Evolutionary conservation across 64 coral and sea anemone species (phyloP).

Genomic region (Porites lutea): DNA sequence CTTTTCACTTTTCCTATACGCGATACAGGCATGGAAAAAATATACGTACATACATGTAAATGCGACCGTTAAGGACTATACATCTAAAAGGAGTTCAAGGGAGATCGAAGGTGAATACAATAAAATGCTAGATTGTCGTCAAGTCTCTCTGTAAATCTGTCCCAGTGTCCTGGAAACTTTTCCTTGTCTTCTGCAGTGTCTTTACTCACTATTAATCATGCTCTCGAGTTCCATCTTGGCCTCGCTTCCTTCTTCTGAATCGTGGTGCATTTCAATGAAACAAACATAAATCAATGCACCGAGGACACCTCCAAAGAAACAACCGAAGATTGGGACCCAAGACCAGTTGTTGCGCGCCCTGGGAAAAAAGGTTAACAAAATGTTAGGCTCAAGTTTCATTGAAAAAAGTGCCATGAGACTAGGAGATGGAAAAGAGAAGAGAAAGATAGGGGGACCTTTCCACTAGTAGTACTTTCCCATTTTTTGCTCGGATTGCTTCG

Average conservation of each 20-base stretch:
- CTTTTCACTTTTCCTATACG: no score
- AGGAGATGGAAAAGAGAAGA: no score
- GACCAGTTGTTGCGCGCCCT: slow-evolving; percentile 75
- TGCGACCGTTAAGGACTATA: no score
- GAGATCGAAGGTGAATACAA: background rate
- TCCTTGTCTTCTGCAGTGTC: background rate
- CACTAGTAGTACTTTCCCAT: no score
- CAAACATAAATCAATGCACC: slow-evolving; percentile 70
- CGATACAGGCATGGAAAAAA: no score
- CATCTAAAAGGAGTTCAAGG: no score
- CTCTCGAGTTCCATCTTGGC: slow-evolving; percentile 2
- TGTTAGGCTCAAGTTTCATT: background rate
- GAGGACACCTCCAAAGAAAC: slow-evolving; percentile 55
- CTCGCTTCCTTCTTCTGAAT: background rate
- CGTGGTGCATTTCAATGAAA: slow-evolving; percentile 79
- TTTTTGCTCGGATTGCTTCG: no score
- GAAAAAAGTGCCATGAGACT: no score
- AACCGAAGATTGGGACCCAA: slow-evolving; percentile 74
- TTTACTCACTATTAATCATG: slow-evolving; percentile 5
- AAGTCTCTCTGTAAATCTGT: background rate
- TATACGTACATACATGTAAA: no score
- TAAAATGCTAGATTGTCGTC: background rate
- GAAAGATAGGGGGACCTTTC: no score
- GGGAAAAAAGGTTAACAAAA: background rate
- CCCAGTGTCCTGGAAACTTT: background rate